phyloP scores from a whole-genome alignment of 2,113 vertebrate genomes.

The Caranx ignobilis region DNA sequence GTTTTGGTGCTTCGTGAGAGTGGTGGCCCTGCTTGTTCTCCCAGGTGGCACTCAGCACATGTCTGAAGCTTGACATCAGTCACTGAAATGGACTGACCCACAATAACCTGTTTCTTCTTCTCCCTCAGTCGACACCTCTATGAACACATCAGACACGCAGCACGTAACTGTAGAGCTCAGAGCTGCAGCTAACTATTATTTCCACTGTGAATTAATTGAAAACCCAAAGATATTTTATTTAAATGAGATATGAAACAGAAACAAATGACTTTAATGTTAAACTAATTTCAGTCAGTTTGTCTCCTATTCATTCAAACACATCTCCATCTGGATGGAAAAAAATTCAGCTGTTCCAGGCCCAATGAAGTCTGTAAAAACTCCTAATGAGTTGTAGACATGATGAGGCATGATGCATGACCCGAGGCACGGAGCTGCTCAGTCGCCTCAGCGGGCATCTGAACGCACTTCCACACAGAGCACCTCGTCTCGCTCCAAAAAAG shows the following conservation, averaged over 20 bases:
- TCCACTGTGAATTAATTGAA: not conserved
- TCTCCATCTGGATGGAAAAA: not conserved
- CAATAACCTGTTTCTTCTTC: constrained; percentile 13
- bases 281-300: not conserved
- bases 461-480: not conserved
- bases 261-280: not conserved
- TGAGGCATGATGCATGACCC: constrained; percentile 22
- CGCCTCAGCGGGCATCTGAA: constrained; percentile 1
- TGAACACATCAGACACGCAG: not conserved
- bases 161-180: not conserved
- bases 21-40: constrained; percentile 11
- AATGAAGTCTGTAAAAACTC: constrained; percentile 22
- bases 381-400: constrained; percentile 42
- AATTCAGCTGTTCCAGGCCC: constrained; percentile 1
- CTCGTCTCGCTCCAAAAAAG: not conserved
- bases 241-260: no score
- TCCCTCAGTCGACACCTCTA: not conserved
- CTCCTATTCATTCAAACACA: not conserved
- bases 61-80: constrained; percentile 28
- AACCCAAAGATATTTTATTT: no score
- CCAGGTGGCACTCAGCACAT: constrained; percentile 26
- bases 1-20: constrained; percentile 35
- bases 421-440: constrained; percentile 17
- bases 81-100: constrained; percentile 19
- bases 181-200: not conserved